phyloP scores from a whole-genome alignment of 2,888 invertebrate species.

The Napeogenes sylphis region DNA sequence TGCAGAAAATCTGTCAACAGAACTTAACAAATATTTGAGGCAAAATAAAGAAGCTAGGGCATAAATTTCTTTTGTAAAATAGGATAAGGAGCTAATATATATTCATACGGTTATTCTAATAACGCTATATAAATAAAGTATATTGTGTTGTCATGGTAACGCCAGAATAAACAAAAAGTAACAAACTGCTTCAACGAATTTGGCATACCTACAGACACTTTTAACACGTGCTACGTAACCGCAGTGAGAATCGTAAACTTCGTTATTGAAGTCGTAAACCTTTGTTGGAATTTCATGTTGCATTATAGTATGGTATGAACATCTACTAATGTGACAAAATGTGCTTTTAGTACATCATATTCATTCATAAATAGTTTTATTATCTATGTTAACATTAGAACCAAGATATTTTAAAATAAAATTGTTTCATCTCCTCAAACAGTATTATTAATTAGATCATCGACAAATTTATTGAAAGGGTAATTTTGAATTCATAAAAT shows the following conservation, averaged over 20 bases:
- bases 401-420: not conserved
- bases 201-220: constrained; percentile 36
- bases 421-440: not conserved
- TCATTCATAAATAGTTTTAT: not conserved
- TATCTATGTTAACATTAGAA: not conserved
- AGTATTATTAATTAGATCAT: not conserved
- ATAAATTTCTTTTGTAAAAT: too few relatives aligned
- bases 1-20: too few relatives aligned
- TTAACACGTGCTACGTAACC: constrained; percentile 56
- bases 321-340: constrained; percentile 6
- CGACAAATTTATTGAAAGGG: not conserved
- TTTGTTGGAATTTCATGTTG: constrained; percentile 64
- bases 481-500: not conserved
- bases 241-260: constrained; percentile 62
- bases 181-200: constrained; percentile 3
- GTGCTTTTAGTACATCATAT: constrained; percentile 2
- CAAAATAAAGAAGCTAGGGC: too few relatives aligned
- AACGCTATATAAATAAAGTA: constrained; percentile 21
- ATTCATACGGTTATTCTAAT: constrained; percentile 13
- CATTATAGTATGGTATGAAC: constrained; percentile 19
- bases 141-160: constrained; percentile 1
- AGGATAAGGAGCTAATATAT: too few relatives aligned
- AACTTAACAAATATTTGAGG: too few relatives aligned
- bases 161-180: not conserved
- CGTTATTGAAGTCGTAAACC: constrained; percentile 67